phyloP scores from a whole-genome alignment of 1,140 invertebrate species.

The Zelostemma sp. region DNA sequence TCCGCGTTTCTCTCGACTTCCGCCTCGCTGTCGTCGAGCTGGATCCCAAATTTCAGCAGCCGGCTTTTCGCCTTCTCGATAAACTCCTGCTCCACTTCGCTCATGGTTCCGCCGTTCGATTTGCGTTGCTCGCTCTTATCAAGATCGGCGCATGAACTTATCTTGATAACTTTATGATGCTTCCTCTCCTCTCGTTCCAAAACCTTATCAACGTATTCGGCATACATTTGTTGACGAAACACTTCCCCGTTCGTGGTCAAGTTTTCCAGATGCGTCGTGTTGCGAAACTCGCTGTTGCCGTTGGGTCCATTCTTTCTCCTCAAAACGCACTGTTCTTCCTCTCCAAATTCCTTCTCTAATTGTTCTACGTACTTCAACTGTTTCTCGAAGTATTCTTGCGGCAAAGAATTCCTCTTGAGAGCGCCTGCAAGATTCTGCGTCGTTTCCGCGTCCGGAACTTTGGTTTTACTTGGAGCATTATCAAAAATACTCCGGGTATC shows the following conservation, averaged over 20 bases:
- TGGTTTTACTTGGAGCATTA: conserved; percentile 14
- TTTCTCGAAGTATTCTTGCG: conserved; percentile 76
- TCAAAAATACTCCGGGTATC: conserved; percentile 66
- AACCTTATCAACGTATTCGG: conserved; percentile 84
- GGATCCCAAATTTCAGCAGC: conserved; percentile 73
- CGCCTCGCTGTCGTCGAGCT: conserved; percentile 70
- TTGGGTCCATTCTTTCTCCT: background rate
- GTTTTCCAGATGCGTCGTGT: conserved; percentile 13
- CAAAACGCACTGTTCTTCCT: conserved; percentile 2
- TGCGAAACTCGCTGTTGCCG: background rate
- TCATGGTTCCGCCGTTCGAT: conserved; percentile 62
- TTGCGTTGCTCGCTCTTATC: conserved; percentile 29
- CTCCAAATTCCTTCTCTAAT: conserved; percentile 46
- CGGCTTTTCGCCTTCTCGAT: conserved; percentile 77
- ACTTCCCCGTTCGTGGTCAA: conserved; percentile 74
- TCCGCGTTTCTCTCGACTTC: conserved; percentile 58
- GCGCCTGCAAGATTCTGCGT: conserved; percentile 53
- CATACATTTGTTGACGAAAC: conserved; percentile 83
- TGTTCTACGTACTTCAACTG: conserved; percentile 78
- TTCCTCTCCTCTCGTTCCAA: conserved; percentile 82
- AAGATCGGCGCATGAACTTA: conserved; percentile 66
- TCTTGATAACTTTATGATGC: conserved; percentile 83
- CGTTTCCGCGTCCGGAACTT: conserved; percentile 49
- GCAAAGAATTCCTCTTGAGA: conserved; percentile 72
- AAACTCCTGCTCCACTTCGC: conserved; percentile 79